Percentiles rank a stretch among this genome's conserved stretches.
Conservation (phyloP, 2,797 vertebrate genomes). For the Danio kyathit region DNA sequence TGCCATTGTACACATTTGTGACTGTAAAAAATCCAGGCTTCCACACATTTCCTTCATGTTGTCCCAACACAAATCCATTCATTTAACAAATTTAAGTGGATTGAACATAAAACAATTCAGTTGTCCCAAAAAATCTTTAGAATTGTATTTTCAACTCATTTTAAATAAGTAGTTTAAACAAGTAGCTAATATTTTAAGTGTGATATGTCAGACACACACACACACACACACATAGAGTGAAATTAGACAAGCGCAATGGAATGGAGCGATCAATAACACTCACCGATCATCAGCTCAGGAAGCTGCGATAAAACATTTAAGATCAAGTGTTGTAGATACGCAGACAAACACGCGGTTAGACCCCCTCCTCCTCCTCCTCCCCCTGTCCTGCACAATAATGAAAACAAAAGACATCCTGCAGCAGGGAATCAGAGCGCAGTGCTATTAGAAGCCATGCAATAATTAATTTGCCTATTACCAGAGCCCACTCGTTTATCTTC, state of each 20-base stretch:
- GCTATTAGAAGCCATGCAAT: slow-evolving; percentile 77
- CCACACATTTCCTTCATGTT: too few species aligned
- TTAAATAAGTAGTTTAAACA: too few species aligned
- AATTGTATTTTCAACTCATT: too few species aligned
- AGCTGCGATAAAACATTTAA: slow-evolving; percentile 32
- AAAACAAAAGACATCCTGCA: slow-evolving; percentile 70
- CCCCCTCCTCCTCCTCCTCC: slow-evolving; percentile 46
- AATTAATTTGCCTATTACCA: slow-evolving; percentile 81
- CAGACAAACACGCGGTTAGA: slow-evolving; percentile 26
- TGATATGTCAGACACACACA: too few species aligned
- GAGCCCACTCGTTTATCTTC: slow-evolving; percentile 75
- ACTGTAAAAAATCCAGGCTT: too few species aligned
- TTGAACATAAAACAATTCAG: too few species aligned
- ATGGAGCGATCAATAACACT: slow-evolving; percentile 27
- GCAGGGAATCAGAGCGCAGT: slow-evolving; percentile 68
- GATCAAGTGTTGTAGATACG: slow-evolving; percentile 43
- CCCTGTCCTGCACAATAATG: slow-evolving; percentile 63
- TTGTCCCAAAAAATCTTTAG: too few species aligned
- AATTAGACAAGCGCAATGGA: slow-evolving; percentile 23
- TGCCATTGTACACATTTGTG: too few species aligned
- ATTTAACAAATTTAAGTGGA: too few species aligned
- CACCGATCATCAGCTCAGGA: slow-evolving; percentile 29
- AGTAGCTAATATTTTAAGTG: too few species aligned
- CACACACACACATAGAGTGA: background rate
- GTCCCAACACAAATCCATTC: too few species aligned